Evolutionary conservation across 2,797 vertebrate genomes (phyloP), one percentile per base, ranked within the genome.

Genomic region (Acanthurus lineatus): DNA sequence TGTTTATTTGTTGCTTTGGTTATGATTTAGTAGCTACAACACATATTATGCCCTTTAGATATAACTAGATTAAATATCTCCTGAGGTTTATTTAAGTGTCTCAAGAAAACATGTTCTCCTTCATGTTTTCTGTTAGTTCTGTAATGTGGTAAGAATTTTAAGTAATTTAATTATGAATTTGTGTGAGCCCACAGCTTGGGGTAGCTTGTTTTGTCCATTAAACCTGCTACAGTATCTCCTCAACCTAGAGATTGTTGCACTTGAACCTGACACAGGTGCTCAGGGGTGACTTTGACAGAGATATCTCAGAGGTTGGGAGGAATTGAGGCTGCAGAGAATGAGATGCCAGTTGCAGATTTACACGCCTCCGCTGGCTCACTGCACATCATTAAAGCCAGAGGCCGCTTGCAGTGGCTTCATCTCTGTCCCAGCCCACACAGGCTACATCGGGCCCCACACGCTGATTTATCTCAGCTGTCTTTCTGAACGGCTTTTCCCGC

Each of bases 401-500:
- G 89, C 89, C 75, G 81, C 88, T 87, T 73, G 86, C 89, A 88
- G 90, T 89, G 87, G 86, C 86, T 93, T 88, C 82, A 81, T 88
- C 87, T 91, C 81, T 84, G 83, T 90, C 88, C 88, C 88, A 84
- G 88, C 91, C 92, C 93, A 93, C 93, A 93, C 89, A 90, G 84
- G 85, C 89, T 85, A 77, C 86, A 85, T 73, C 56, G 73, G 90
- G 82, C 85, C 88, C 81, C 89, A 88, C 86, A 84, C 56, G 0
- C 72, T 93, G 95, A 96, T 96, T 95, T 95, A 94, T 95, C 86
- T 91, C 79, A 69, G 87, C 93, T 95, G 93, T 95, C 94, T 91
- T 76, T 86, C 84, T 58, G 69, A 83, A 83, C 81, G 62, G 88
- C 91, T 92, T 92, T 93, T 94, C 91, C 89, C 89, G 70, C 93